These are phyloP conservation scores for Apostichopus leukothele DNA, from an alignment of 53 echinoderm and acorn worm genomes.

Conservation along the genomic window DNA sequence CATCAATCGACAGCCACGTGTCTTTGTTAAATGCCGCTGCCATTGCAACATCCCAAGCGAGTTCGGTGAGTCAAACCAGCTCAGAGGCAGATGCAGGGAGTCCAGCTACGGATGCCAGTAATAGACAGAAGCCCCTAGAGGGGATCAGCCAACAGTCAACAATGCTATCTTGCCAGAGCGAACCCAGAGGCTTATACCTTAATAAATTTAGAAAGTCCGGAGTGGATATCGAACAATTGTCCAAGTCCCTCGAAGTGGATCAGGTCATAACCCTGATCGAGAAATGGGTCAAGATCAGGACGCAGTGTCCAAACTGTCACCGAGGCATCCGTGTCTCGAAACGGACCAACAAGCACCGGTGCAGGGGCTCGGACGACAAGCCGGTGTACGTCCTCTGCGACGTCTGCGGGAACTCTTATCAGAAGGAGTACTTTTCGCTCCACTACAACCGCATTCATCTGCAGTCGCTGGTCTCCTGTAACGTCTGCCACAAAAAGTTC, in stretches of 20 bases:
- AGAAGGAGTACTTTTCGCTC: constrained; percentile 58
- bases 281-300: constrained; percentile 42
- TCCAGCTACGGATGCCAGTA: neutral
- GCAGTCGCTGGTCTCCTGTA: constrained; percentile 48
- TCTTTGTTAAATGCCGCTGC: constrained; percentile 18
- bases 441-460: constrained; percentile 57
- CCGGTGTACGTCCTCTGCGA: constrained; percentile 54
- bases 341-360: constrained; percentile 39
- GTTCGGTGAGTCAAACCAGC: constrained; percentile 20
- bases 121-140: neutral
- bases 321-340: constrained; percentile 37
- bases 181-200: constrained; percentile 9
- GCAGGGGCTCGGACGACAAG: constrained; percentile 29
- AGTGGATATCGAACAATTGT: constrained; percentile 27
- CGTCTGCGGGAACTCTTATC: constrained; percentile 59
- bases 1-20: constrained; percentile 7
- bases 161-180: constrained; percentile 12
- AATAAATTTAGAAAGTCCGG: constrained; percentile 29
- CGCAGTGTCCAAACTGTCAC: constrained; percentile 33
- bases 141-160: neutral
- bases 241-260: constrained; percentile 29
- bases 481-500: constrained; percentile 66
- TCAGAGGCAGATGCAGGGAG: constrained; percentile 9
- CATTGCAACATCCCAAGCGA: constrained; percentile 20
- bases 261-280: constrained; percentile 9